phyloP scores from a whole-genome alignment of 2,888 invertebrate species.

The Boloria selene region DNA sequence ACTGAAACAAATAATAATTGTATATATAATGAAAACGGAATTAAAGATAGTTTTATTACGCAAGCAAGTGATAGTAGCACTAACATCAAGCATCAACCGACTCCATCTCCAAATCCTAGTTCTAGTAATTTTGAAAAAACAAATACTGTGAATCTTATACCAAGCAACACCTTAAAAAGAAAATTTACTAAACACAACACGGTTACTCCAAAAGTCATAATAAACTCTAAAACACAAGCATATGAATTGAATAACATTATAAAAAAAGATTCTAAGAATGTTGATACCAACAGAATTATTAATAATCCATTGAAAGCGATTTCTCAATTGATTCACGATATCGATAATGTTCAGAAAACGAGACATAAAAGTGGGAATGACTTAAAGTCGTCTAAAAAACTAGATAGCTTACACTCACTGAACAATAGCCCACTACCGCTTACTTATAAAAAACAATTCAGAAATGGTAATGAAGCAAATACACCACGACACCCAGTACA shows the following conservation, averaged over 20 bases:
- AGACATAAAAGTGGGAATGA: conserved; percentile 52
- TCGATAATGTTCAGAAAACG: conserved; percentile 65
- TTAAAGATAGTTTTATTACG: conserved; percentile 39
- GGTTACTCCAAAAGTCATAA: conserved; percentile 64
- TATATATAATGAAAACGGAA: neutral
- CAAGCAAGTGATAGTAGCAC: conserved; percentile 65
- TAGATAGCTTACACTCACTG: conserved; percentile 42
- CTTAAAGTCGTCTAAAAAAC: conserved; percentile 49
- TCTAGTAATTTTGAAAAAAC: conserved; percentile 55
- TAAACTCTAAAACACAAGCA: conserved; percentile 55
- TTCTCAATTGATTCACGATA: conserved; percentile 67
- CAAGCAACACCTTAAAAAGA: conserved; percentile 36
- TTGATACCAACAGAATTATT: conserved; percentile 44
- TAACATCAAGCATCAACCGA: conserved; percentile 59
- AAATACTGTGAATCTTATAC: conserved; percentile 31
- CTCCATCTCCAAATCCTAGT: conserved; percentile 58
- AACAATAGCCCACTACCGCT: conserved; percentile 54
- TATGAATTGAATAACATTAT: conserved; percentile 49
- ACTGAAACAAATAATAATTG: neutral
- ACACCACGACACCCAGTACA: conserved; percentile 39
- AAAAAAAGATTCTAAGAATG: conserved; percentile 51
- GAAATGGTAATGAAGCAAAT: conserved; percentile 36
- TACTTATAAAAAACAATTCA: conserved; percentile 44
- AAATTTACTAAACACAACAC: conserved; percentile 41
- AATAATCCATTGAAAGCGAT: conserved; percentile 71